Conservation (phyloP, 2,888 invertebrate species). For the Drosophila suboccidentalis region DNA sequence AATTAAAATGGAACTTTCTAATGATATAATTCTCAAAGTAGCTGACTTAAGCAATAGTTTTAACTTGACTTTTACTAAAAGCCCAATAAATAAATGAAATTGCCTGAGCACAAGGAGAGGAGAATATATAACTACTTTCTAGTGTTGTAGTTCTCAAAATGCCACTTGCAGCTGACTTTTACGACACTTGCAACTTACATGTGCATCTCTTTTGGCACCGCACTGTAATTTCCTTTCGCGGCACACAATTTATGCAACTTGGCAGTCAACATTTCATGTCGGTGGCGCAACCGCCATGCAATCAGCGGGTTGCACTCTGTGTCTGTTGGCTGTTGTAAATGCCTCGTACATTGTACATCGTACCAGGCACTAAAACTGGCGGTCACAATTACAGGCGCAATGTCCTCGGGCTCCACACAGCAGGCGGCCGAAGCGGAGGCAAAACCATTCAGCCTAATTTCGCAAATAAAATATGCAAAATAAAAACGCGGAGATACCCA, state of each 20-base stretch:
- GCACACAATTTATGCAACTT: slow-evolving; percentile 62
- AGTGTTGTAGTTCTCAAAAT: neutral
- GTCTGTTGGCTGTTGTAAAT: slow-evolving; percentile 3
- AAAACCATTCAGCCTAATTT: slow-evolving; percentile 66
- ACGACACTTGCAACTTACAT: slow-evolving; percentile 19
- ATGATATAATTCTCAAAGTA: neutral
- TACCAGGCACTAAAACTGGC: slow-evolving; percentile 57
- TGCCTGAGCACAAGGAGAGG: neutral
- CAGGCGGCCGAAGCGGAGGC: slow-evolving; percentile 27
- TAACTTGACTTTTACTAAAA: neutral
- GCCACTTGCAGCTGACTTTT: slow-evolving; percentile 5
- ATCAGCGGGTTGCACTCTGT: slow-evolving; percentile 39
- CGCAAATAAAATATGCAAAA: slow-evolving; percentile 72
- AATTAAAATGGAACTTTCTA: neutral
- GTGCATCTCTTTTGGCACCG: slow-evolving; percentile 18
- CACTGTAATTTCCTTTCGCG: slow-evolving; percentile 38
- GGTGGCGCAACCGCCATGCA: slow-evolving; percentile 38
- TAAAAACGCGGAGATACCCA: slow-evolving; percentile 52
- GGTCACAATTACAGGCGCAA: slow-evolving; percentile 47
- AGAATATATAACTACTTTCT: slow-evolving; percentile 2
- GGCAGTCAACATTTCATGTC: slow-evolving; percentile 36
- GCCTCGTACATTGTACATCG: slow-evolving; percentile 37
- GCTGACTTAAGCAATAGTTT: neutral
- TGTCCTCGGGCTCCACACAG: slow-evolving; percentile 34
- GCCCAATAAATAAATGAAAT: neutral